Base-by-base conservation (phyloP, 2,888 invertebrate species). In the Zaprionus lineosus region DNA sequence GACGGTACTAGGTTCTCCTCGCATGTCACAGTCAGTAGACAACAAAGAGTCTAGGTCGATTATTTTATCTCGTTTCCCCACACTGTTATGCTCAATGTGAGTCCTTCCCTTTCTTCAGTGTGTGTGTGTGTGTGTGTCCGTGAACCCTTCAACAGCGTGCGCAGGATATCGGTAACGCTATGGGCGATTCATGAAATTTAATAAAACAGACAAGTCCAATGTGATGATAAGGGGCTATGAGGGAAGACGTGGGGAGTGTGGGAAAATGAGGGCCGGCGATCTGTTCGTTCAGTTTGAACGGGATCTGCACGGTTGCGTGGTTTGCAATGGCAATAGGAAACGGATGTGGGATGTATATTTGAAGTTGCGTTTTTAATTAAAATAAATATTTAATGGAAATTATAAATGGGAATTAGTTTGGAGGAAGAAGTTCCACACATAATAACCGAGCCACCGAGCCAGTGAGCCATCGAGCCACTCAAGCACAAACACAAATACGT, bases 111-210 rank as follows among this genome's bases (percentile, higher is more conserved):
- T n/a, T n/a, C n/a, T n/a, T n/a, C n/a, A n/a, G 34, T 52, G 9
- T 47, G 18, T 31, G 47, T 31, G 39, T 53, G 37, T 60, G 46
- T 43, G 50, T 52, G 50, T 57, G 64, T 68, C 77, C 69, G 81
- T 64, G 56, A 64, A 73, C 46, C 83, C 68, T 83, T 77, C 84
- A 77, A 84, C 78, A 84, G 74, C 81, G 84, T 71, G 71, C 64
- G 60, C 66, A 77, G 84, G 66, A 81, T 67, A 78, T 69, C 74
- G 65, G 57, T 40, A 74, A 59, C 61, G 65, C 81, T 81, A 83
- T 79, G 79, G 81, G 81, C 84, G 75, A 78, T 81, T 84, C 81
- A 84, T 84, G 82, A 82, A 81, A 81, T 81, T 81, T 84, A 81
- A 84, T 81, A 83, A 84, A 82, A 78, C 75, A 72, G 74, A 66